Base-by-base conservation (phyloP, 2,888 invertebrate genomes). In the Orthonevra nobilis region DNA sequence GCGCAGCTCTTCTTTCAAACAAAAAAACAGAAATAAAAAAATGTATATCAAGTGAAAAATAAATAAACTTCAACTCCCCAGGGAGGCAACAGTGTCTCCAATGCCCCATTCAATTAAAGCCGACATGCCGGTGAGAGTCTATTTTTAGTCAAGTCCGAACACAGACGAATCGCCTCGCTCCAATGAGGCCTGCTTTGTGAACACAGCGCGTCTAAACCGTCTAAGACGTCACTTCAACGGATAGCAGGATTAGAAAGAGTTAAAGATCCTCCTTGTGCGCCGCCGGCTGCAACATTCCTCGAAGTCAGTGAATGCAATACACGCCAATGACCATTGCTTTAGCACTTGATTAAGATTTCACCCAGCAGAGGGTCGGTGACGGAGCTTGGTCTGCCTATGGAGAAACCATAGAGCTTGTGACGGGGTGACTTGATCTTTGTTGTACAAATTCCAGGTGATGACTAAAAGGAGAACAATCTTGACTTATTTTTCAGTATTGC, bases 101-200 rank as follows among this genome's bases (percentile, higher is more conserved):
- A 23, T 20, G 28, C 10, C 4, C 17, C 58, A 52, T 60, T 58
- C 70, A 73, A 79, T 50, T 26, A 52, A 64, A 48, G 54, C 36
- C 40, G 61, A 61, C 38, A 42, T 56, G 38, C 32, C 56, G 46
- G 60, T 36, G 30, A 58, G 61, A 15, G 42, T 56, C 61, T 79
- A 73, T 79, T 79, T 79, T 73, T 73, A 79, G 66, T 34, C 23
- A 19, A 34, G 23, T 23, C n/a, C 40, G n/a, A 3, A 34, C 30
- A 4, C n/a, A 58, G 23, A 46, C 60, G 73, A 79, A 72, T 79
- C 79, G 56, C 72, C 50, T 42, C 61, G 61, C 60, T 79, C 68
- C 66, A 73, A 72, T 79, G 73, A 54, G 60, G 73, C 54, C 58
- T 61, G 48, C 61, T 79, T 66, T 50, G 66, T 48, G 17, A 60